A percentile compares a stretch with the other conserved stretches of the same genome.
Conservation (phyloP, 2,888 invertebrate species). For the Lasioglossum zephyrum region DNA sequence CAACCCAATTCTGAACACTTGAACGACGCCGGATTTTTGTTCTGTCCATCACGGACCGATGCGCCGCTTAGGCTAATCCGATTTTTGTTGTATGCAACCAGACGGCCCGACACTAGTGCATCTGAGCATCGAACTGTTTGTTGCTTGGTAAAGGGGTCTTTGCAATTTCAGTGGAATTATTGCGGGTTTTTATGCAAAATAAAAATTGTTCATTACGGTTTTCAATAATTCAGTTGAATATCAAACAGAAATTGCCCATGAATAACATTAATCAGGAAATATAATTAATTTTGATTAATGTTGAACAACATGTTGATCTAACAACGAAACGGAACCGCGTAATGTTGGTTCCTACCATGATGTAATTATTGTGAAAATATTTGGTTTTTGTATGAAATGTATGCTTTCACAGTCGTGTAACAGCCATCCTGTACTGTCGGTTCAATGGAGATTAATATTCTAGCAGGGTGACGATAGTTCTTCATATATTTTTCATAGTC, state of each 20-base stretch:
- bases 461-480: neutral
- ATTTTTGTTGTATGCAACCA: neutral
- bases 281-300: too few species aligned
- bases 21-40: constrained; percentile 11
- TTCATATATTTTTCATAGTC: neutral
- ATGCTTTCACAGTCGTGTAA: neutral
- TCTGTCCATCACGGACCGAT: neutral
- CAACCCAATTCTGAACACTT: constrained; percentile 10
- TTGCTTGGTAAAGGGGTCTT: neutral
- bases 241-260: too few species aligned
- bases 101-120: neutral
- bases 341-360: neutral
- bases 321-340: neutral
- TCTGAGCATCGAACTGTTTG: neutral
- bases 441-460: neutral
- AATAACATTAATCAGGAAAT: neutral
- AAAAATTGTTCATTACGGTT: neutral
- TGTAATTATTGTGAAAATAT: neutral
- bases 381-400: neutral
- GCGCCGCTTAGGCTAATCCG: constrained; percentile 2
- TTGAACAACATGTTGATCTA: too few species aligned
- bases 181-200: neutral
- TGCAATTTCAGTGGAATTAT: neutral
- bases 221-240: neutral
- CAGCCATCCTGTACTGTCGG: neutral